phyloP scores from a whole-genome alignment of 1,140 invertebrate genomes.

The Macrocentrus cingulum region DNA sequence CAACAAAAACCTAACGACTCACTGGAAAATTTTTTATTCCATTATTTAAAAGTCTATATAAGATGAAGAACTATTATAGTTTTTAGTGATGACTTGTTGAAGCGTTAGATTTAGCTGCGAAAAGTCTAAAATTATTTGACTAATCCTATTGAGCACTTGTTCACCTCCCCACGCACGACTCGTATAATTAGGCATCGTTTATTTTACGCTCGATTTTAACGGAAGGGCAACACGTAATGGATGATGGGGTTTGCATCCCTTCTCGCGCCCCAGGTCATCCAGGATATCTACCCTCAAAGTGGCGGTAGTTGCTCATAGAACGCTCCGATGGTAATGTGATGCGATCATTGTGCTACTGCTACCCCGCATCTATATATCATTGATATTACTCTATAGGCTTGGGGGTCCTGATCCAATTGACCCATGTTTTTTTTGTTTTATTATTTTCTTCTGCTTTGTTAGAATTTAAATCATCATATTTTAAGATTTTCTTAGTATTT shows the following conservation, averaged over 20 bases:
- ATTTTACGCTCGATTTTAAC: slow-evolving; percentile 48
- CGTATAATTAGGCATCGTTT: slow-evolving; percentile 57
- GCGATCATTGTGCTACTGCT: slow-evolving; percentile 45
- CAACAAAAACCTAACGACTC: slow-evolving; percentile 27
- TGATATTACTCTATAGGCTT: slow-evolving; percentile 41
- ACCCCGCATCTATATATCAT: slow-evolving; percentile 40
- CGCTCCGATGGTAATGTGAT: slow-evolving; percentile 54
- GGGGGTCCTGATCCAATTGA: background rate
- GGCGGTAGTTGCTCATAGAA: slow-evolving; percentile 53
- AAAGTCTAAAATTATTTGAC: too few species aligned
- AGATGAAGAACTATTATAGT: too few species aligned
- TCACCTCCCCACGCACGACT: slow-evolving; percentile 36
- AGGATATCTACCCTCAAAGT: slow-evolving; percentile 30
- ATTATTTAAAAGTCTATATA: too few species aligned
- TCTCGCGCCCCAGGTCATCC: slow-evolving; percentile 8
- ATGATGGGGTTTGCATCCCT: slow-evolving; percentile 14
- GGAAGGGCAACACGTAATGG: slow-evolving; percentile 18
- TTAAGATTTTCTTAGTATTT: too few species aligned
- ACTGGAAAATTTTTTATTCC: slow-evolving; percentile 22
- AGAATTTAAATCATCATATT: too few species aligned
- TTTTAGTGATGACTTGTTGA: too few species aligned
- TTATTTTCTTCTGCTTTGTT: too few species aligned
- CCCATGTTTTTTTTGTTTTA: background rate
- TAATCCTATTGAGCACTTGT: slow-evolving; percentile 47
- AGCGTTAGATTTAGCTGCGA: too few species aligned